These are phyloP conservation scores for Hippoglossus hippoglossus DNA, from an alignment of 2,797 vertebrate species.

Conservation along the genomic window DNA sequence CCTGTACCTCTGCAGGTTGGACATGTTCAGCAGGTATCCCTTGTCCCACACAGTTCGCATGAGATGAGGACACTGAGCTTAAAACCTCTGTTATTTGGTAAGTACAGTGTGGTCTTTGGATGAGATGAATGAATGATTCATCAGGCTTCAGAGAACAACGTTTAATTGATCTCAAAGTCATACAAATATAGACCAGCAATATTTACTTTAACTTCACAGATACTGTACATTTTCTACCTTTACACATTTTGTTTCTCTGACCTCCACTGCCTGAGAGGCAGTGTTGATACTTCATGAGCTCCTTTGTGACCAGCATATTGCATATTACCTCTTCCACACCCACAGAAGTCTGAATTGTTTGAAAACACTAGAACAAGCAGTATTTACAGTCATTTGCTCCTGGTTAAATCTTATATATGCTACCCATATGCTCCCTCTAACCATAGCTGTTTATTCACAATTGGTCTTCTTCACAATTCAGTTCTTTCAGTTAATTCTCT, in stretches of 20 bases:
- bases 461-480: slow-evolving; percentile 5
- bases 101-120: slow-evolving; percentile 30
- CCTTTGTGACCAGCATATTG: slow-evolving; percentile 11
- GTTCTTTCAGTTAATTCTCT: neutral
- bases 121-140: neutral
- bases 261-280: neutral
- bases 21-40: slow-evolving; percentile 87
- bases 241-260: slow-evolving; percentile 30
- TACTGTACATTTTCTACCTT: slow-evolving; percentile 56
- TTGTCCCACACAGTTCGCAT: slow-evolving; percentile 85
- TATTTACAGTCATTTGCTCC: slow-evolving; percentile 24
- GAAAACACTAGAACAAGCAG: slow-evolving; percentile 1
- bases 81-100: slow-evolving; percentile 88
- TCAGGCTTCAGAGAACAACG: slow-evolving; percentile 2
- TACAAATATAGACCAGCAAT: slow-evolving; percentile 70
- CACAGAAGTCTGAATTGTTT: slow-evolving; percentile 19
- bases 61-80: slow-evolving; percentile 92
- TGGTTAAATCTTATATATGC: slow-evolving; percentile 9
- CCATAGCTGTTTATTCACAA: neutral
- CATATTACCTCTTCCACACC: slow-evolving; percentile 13
- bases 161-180: slow-evolving; percentile 40
- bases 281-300: slow-evolving; percentile 12
- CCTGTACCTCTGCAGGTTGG: slow-evolving; percentile 75
- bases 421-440: neutral
- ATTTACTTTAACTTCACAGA: slow-evolving; percentile 68